Evolutionary conservation across 2,888 invertebrate species (phyloP), one percentile per base, ranked within the genome.

Genomic region (Pseudococcus jackbeardsleyi): DNA sequence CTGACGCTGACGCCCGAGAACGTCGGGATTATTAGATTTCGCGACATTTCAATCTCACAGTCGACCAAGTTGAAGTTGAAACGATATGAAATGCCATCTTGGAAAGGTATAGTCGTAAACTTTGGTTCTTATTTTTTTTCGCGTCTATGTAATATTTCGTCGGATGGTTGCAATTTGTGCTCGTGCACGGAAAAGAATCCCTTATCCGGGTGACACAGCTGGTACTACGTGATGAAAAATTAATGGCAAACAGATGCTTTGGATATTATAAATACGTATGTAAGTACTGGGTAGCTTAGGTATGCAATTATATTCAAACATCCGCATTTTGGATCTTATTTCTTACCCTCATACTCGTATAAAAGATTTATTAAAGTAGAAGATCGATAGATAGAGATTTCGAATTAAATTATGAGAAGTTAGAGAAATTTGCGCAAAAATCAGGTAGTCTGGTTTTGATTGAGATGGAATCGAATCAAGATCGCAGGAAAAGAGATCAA

Each of bases 201-300:
- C 68, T 26, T 72, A 72, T 72, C 68, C 68, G 68, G 68, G 33
- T 72, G 33, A 72, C 26, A 33, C 68, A 72, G 68, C 68, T 72
- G 68, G 68, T 72, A 7, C 19, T 59, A 59, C 19, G 9, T 72
- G 68, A 33, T 72, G 68, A 72, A 33, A 33, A 72, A 33, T 59
- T 72, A 72, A 26, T 72, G 68, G 68, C 26, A 33, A 72, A 72
- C 68, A 72, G 68, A 72, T 72, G 68, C 19, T 59, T 8, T 59
- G 19, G 59, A 59, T 59, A 59, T 59, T 59, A 59, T 59, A 59
- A 59, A 59, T 59, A 59, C 59, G 26, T 33, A 33, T 33, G 26
- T 33, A 33, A 33, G 26, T 2, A 33, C 3, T 3, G 26, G 3
- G 26, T 3, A 33, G 26, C 26, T 33, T 59, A 59, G 59, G 19